Base-by-base conservation (phyloP, 2,888 invertebrate genomes). In the Agrochola macilenta region DNA sequence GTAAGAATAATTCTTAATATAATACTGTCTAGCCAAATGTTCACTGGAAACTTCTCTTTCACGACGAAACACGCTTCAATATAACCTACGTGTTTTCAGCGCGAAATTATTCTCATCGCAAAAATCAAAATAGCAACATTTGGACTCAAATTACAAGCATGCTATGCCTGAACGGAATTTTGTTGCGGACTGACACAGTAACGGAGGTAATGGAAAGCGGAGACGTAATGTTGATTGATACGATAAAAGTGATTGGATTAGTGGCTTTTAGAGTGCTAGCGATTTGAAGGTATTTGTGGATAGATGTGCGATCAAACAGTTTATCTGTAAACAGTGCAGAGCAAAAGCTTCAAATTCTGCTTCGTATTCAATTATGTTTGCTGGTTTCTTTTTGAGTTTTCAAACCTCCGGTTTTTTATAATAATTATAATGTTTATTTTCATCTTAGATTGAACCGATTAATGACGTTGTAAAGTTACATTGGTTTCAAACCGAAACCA, bases 81-180 rank as follows among this genome's bases (percentile, higher is more conserved):
- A 71, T 54, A 61, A 30, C 52, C 30, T 72, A 74, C 71, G 70
- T 81, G 69, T 82, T 74, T 76, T 39, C 58, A 73, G 23, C 9
- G 66, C 17, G 65, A 80, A 80, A 87, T 87, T 81, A 84, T 82
- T 79, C 88, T 79, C 78, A 66, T 75, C 60, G 61, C 75, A 77
- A 81, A 86, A 87, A 87, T 83, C 81, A 84, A 81, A 85, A 87
- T 81, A 76, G 83, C 81, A 88, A 80, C 80, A 82, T 88, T 87
- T 79, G 70, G 74, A 82, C 68, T 83, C 72, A 87, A 88, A 89
- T 89, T 89, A 88, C 80, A 78, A 85, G 83, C 87, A 87, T 83
- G 85, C 85, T 87, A 87, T 81, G 88, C 84, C 79, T 78, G 81
- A 72, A 76, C 79, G 72, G 81, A 87, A 82, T 87, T 85, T 78